Evolutionary conservation across 2,113 vertebrate species (phyloP).

Genomic region (Chloropsis cyanopogon): DNA sequence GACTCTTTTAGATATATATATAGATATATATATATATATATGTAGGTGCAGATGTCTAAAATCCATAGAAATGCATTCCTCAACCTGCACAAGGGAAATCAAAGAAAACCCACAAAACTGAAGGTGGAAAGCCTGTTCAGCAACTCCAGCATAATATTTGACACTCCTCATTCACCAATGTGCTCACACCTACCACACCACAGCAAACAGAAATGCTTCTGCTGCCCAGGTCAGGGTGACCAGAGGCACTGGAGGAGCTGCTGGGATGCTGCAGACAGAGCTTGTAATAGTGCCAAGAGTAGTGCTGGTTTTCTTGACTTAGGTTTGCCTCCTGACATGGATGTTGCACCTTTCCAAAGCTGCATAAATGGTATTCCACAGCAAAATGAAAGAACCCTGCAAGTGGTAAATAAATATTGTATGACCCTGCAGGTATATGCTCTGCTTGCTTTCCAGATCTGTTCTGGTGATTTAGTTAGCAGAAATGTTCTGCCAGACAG

Average conservation of each 20-base stretch:
- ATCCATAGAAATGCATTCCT: neutral
- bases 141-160: neutral
- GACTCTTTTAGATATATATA: neutral
- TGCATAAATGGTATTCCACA: neutral
- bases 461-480: slow-evolving; percentile 9
- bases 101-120: neutral
- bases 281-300: fast-evolving
- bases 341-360: neutral
- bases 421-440: neutral
- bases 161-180: fast-evolving
- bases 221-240: neutral
- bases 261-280: neutral
- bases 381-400: neutral
- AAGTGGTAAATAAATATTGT: slow-evolving; percentile 17
- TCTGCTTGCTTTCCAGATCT: neutral
- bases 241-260: neutral
- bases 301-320: neutral
- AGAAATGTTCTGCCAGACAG: neutral
- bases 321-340: neutral
- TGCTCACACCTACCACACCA: neutral
- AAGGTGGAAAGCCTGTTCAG: neutral
- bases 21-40: too few species aligned
- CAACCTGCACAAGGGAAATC: neutral
- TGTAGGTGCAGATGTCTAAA: neutral
- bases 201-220: neutral